A percentile compares a stretch with the other conserved stretches of the same genome.
These are phyloP conservation scores for Melangyna quadrimaculata DNA, from an alignment of 2,888 invertebrate species.

Conservation along the genomic window DNA sequence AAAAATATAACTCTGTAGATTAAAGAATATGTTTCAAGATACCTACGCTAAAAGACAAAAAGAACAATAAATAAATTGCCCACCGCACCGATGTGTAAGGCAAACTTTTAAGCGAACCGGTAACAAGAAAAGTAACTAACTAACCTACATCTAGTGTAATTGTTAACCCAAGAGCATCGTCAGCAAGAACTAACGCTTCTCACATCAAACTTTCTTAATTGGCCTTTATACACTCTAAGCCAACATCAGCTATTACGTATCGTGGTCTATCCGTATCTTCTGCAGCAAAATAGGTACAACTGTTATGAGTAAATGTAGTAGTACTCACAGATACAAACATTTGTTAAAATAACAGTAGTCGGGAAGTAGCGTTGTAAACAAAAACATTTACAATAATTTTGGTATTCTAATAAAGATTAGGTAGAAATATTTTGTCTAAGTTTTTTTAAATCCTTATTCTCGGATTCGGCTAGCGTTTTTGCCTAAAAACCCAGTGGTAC, in stretches of 20 bases:
- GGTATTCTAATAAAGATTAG: no score
- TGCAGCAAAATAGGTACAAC: neutral
- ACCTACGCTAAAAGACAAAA: neutral
- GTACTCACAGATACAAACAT: neutral
- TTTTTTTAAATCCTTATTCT: no score
- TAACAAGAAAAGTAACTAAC: conserved; percentile 11
- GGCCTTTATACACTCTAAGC: conserved; percentile 37
- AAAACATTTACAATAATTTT: neutral
- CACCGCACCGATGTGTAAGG: neutral
- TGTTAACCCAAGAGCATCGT: conserved; percentile 41
- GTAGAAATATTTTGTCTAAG: no score
- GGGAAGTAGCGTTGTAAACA: neutral
- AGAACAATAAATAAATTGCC: neutral
- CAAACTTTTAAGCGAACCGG: conserved; percentile 33
- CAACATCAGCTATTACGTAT: conserved; percentile 10
- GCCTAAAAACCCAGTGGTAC: no score
- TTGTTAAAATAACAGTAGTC: conserved; percentile 4
- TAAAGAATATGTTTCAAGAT: neutral
- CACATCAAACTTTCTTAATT: conserved; percentile 47
- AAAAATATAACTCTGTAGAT: no score
- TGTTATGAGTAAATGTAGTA: neutral
- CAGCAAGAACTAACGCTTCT: neutral
- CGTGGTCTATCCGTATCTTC: neutral
- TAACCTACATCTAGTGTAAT: conserved; percentile 57
- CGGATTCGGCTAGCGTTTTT: no score